Evolutionary conservation across 2,113 vertebrate genomes (phyloP), one percentile per base, ranked within the genome.

Genomic region (Ictalurus furcatus): DNA sequence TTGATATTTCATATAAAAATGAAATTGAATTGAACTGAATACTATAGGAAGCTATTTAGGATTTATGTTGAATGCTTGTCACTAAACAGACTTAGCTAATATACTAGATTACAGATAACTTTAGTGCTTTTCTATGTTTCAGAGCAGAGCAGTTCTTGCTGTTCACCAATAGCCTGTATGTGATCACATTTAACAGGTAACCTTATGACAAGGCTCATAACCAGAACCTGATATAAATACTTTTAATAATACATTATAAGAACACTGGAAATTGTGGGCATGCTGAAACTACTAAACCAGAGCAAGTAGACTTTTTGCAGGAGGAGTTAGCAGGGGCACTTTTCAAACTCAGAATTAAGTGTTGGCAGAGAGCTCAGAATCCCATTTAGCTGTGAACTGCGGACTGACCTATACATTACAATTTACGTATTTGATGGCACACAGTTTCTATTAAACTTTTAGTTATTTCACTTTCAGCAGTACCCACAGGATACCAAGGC

Each of bases 391-490:
- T 56, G 80, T 58, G 67, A 85, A 59, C 79, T 48, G 74, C 59
- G 52, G 73, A 78, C 71, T 84, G 85, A 65, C 61, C 40, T 78
- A 90, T 79, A 86, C 58, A 79, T 84, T 87, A 88, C 76, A 89
- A 87, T 87, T 85, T 89, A 2, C 84, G 71, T 84, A 86, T 84
- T 86, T 89, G 69, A 89, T 90, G 89, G 85, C 40, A 13, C 4
- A 91, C n/a, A 91, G 80, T 90, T 91, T 78, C 82, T 87, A 90
- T 91, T 89, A 90, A 78, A 25, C 23, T 25, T 78, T 44, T 48
- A 78, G 74, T 48, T 76, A 90, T 93, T 92, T 92, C 86, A 83
- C 90, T 89, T 90, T 86, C 56, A 92, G 82, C 84, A 69, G 61
- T 89, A 85, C 67, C 86, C 23, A 37, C 88, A 90, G 90, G 88